Conservation (phyloP, 2,888 invertebrate species). For the Liposcelis brunnea region DNA sequence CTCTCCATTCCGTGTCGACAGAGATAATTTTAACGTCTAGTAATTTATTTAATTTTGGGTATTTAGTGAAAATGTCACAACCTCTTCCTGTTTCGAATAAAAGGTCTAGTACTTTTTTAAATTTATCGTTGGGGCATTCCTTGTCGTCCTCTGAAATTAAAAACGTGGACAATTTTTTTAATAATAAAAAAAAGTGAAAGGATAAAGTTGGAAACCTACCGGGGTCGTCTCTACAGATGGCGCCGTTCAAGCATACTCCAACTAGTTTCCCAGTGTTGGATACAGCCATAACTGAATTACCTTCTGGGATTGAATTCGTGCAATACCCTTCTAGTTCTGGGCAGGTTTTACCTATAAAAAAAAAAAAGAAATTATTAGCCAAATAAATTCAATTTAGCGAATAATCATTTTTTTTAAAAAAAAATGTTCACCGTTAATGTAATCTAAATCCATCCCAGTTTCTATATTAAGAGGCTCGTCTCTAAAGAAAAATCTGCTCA, state of each 20-base stretch:
- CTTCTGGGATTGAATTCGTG: conserved; percentile 34
- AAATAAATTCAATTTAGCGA: not conserved
- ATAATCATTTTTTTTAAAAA: not conserved
- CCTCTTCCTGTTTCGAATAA: conserved; percentile 37
- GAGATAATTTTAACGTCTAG: conserved; percentile 47
- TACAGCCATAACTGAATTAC: conserved; percentile 42
- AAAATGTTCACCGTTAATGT: not conserved
- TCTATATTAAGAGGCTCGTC: conserved; percentile 52
- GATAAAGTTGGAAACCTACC: not conserved
- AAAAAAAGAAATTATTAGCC: not conserved
- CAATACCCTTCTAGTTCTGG: conserved; percentile 46
- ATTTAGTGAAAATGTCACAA: conserved; percentile 37
- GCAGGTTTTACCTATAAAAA: conserved; percentile 26
- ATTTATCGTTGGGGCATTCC: conserved; percentile 39
- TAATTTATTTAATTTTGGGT: conserved; percentile 33
- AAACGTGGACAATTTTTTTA: conserved; percentile 2
- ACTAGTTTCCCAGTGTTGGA: conserved; percentile 37
- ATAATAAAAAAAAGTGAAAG: not conserved
- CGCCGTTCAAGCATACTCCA: conserved; percentile 37
- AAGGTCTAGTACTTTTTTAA: conserved; percentile 43
- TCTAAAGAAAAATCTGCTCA: conserved; percentile 47
- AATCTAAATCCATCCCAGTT: conserved; percentile 25
- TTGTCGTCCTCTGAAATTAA: conserved; percentile 23
- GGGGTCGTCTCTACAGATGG: conserved; percentile 18
- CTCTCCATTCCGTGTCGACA: conserved; percentile 45